Evolutionary conservation across 1,140 invertebrate species (phyloP).

Genomic region (Drosophila trapezifrons): DNA sequence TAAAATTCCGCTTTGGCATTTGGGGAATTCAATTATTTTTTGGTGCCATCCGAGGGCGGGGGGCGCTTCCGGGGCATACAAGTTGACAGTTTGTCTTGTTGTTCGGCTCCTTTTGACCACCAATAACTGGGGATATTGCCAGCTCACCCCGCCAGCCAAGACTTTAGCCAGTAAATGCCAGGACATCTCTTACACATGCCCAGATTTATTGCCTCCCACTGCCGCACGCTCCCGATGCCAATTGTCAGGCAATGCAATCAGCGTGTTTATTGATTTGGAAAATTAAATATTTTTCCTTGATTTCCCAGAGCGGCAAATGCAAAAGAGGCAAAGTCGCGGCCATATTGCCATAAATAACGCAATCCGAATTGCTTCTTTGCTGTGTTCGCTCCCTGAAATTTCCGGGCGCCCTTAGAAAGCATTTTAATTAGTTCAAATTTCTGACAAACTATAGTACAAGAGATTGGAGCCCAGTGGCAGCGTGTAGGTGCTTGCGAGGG

Average conservation of each 20-base stretch:
- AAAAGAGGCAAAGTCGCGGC: constrained; percentile 49
- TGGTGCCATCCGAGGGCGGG: constrained; percentile 26
- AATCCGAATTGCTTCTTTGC: constrained; percentile 49
- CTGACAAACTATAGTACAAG: constrained; percentile 22
- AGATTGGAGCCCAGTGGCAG: constrained; percentile 4
- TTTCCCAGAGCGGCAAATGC: constrained; percentile 29
- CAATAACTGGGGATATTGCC: constrained; percentile 54
- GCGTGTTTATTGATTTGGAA: constrained; percentile 82
- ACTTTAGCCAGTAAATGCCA: constrained; percentile 37
- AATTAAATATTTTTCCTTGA: constrained; percentile 80
- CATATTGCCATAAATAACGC: constrained; percentile 69
- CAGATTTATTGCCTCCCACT: constrained; percentile 71
- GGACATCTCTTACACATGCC: constrained; percentile 45
- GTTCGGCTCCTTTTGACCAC: constrained; percentile 47
- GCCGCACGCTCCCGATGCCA: constrained; percentile 53
- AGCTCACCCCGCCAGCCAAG: neutral
- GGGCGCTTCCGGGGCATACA: constrained; percentile 39
- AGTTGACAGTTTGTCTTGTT: constrained; percentile 64
- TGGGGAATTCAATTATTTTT: constrained; percentile 83
- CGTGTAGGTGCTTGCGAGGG: neutral
- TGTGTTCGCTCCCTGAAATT: constrained; percentile 44
- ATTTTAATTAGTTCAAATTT: constrained; percentile 71
- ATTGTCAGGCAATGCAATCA: constrained; percentile 78
- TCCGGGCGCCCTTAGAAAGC: constrained; percentile 43
- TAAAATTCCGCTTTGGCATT: constrained; percentile 82